Conservation (phyloP, 1,140 invertebrate species). For the Rhagoletis zephyria region DNA sequence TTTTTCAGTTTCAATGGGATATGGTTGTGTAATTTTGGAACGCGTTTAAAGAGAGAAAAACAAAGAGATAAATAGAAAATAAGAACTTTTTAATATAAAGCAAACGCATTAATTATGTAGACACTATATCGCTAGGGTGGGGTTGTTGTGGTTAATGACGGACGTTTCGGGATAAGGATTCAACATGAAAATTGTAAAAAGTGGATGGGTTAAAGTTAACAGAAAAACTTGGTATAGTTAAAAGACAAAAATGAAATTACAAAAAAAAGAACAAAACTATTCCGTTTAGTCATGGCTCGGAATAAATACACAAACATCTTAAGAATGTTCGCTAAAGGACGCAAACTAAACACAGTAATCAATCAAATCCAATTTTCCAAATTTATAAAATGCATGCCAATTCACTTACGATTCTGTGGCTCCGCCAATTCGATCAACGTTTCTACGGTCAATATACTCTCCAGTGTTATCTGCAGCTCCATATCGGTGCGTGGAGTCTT, state of each 20-base stretch:
- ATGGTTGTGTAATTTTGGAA: constrained; percentile 53
- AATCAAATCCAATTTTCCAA: background rate
- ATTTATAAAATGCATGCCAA: background rate
- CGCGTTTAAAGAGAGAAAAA: constrained; percentile 35
- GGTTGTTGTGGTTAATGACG: background rate
- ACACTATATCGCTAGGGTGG: background rate
- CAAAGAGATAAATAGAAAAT: constrained; percentile 53
- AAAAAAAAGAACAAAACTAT: constrained; percentile 16
- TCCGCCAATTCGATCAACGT: constrained; percentile 82
- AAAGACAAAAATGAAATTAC: constrained; percentile 16
- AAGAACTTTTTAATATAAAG: constrained; percentile 20
- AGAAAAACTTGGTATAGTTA: background rate
- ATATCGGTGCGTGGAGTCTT: constrained; percentile 77
- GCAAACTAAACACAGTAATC: constrained; percentile 20
- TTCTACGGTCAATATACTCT: constrained; percentile 82
- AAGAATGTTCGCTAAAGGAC: background rate
- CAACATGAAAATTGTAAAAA: background rate
- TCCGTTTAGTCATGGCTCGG: background rate
- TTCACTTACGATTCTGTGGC: constrained; percentile 83
- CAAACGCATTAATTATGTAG: background rate
- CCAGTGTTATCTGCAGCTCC: constrained; percentile 79
- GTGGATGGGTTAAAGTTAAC: background rate
- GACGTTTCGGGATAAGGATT: background rate
- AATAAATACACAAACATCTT: background rate
- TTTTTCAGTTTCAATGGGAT: constrained; percentile 31